Percentiles rank a stretch among this genome's conserved stretches.
Conservation (phyloP, 2,113 vertebrate genomes). For the Silurus asotus region DNA sequence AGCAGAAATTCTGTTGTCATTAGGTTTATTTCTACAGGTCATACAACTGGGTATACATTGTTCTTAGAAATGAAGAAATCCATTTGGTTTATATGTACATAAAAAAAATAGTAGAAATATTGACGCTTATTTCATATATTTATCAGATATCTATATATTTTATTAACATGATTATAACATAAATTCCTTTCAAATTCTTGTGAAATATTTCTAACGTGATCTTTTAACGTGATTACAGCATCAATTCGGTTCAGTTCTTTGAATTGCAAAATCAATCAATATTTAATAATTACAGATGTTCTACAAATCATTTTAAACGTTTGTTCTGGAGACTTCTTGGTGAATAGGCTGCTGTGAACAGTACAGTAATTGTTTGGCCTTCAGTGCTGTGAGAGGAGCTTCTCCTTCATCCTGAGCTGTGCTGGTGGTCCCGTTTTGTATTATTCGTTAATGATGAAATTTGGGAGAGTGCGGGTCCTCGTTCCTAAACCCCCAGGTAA, state of each 20-base stretch:
- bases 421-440: conserved; percentile 78
- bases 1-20: conserved; percentile 4
- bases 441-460: conserved; percentile 81
- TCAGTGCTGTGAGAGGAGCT: conserved; percentile 35
- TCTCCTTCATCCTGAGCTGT: conserved; percentile 61
- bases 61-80: background rate
- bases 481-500: conserved; percentile 71
- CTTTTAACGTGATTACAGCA: no score
- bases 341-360: conserved; percentile 43
- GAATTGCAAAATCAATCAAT: conserved; percentile 28
- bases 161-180: background rate
- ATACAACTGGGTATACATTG: background rate
- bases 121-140: background rate
- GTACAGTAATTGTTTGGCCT: background rate
- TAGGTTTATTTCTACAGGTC: background rate
- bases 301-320: background rate
- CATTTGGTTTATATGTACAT: background rate
- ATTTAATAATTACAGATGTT: background rate
- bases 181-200: no score
- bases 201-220: no score
- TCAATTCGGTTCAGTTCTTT: background rate
- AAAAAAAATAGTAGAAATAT: background rate
- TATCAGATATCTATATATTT: background rate
- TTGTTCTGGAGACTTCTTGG: background rate
- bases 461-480: conserved; percentile 73